Evolutionary conservation across 2,888 invertebrate species (phyloP), one percentile per base, ranked within the genome.

Genomic region (Pedicia rivosa): DNA sequence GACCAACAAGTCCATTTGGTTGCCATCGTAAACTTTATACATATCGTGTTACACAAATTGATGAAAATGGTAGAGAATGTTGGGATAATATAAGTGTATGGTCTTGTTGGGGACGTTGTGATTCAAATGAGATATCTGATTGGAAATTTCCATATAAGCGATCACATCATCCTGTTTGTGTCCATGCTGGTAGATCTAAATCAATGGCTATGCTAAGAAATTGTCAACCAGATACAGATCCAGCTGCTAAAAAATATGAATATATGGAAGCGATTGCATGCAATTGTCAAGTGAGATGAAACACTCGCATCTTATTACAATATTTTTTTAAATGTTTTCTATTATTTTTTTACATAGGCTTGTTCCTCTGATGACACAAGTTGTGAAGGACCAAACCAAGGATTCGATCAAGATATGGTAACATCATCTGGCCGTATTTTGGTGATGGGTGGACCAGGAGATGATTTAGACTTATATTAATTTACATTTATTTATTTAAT

Each of bases 121-220:
- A 83, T 54, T 81, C 84, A 1, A 78, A 78, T 53, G 83, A 86
- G 68, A 84, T 84, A 55, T 76, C 84, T 0, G 86, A 88, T 60
- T 88, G 83, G 78, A 74, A 81, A 54, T 86, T 88, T 53, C 88
- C 88, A 0, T 88, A 76, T 61, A 88, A 87, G 55, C 73, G 78
- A 43, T 82, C 83, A 1, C 73, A 74, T 48, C 88, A 90, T 55
- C 84, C 83, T 0, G 87, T 88, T 2, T 90, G 88, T 58, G 75
- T 78, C 29, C 86, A 87, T 55, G 77, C 74, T 2, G 72, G 72
- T 2, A 65, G 78, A 3, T 70, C 68, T 41, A 69, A 72, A 35
- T 70, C 74, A 1, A 67, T 72, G 12, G 75, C 73, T 1, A 68
- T 67, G 32, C 63, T 88, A 27, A 64, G 69, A 5, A 64, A 83